Evolutionary conservation across 2,888 invertebrate genomes (phyloP).

Genomic region (Nemotelus pantherinus): DNA sequence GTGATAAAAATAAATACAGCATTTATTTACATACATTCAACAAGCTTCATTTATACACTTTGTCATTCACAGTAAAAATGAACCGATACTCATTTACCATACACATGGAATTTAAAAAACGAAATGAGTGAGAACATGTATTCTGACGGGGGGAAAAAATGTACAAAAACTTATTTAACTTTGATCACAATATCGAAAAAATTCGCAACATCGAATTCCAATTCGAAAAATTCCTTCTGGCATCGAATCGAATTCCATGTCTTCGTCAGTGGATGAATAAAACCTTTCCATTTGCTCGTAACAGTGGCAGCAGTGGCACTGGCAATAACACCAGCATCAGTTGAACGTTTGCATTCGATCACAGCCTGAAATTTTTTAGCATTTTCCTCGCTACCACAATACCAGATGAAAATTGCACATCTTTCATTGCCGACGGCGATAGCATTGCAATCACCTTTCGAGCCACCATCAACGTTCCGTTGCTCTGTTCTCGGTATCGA

Average conservation of each 20-base stretch:
- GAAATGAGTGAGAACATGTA: too few relatives aligned
- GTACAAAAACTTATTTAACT: slow-evolving; percentile 53
- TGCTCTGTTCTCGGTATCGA: slow-evolving; percentile 46
- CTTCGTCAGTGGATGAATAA: slow-evolving; percentile 57
- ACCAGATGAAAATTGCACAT: slow-evolving; percentile 61
- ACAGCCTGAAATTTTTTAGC: slow-evolving; percentile 57
- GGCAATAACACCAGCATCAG: background rate
- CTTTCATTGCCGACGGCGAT: slow-evolving; percentile 47
- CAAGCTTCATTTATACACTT: too few relatives aligned
- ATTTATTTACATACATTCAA: too few relatives aligned
- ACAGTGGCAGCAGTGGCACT: background rate
- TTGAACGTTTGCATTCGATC: slow-evolving; percentile 59
- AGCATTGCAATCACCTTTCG: slow-evolving; percentile 22
- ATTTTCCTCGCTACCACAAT: slow-evolving; percentile 54
- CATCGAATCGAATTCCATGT: slow-evolving; percentile 58
- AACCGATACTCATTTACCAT: too few relatives aligned
- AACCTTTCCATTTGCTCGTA: slow-evolving; percentile 58
- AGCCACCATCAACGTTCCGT: too few relatives aligned
- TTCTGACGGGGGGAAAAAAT: background rate
- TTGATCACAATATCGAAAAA: slow-evolving; percentile 58
- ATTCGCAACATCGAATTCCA: slow-evolving; percentile 54
- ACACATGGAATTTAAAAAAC: too few relatives aligned
- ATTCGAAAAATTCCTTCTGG: slow-evolving; percentile 55
- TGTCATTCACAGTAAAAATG: too few relatives aligned
- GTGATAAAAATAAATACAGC: too few relatives aligned